phyloP scores from a whole-genome alignment of 1,140 invertebrate species.

The Stegodyphus mimosarum region DNA sequence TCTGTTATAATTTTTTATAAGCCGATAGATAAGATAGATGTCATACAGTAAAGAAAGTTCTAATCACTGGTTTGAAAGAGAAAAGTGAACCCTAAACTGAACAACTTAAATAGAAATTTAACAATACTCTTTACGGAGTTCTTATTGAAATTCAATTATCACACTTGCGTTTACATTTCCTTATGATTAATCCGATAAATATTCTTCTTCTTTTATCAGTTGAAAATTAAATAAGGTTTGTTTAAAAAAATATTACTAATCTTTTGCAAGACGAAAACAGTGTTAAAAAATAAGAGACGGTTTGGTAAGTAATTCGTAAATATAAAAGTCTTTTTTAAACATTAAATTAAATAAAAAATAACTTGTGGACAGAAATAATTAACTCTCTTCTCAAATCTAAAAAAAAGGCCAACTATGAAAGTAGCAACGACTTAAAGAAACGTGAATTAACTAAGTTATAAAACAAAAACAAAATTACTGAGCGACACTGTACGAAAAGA shows the following conservation, averaged over 20 bases:
- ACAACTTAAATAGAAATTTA: neutral
- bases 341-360: conserved; percentile 54
- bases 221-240: neutral
- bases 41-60: too few relatives aligned
- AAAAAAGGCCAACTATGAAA: neutral
- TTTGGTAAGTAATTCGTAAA: neutral
- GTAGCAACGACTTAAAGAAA: neutral
- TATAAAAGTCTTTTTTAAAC: conserved; percentile 35
- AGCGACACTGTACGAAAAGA: conserved; percentile 20
- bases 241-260: neutral
- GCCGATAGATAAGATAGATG: too few relatives aligned
- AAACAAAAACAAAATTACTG: conserved; percentile 4
- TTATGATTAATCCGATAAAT: neutral
- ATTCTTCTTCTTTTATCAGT: neutral
- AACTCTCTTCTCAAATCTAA: conserved; percentile 24
- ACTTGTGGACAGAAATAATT: conserved; percentile 58
- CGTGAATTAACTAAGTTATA: neutral
- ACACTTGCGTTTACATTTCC: neutral
- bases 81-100: too few relatives aligned
- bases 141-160: neutral
- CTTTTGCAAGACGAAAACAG: neutral
- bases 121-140: neutral
- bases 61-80: too few relatives aligned
- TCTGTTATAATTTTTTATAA: too few relatives aligned
- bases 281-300: neutral